These are phyloP conservation scores for Speoplatyrhinus poulsoni DNA, from an alignment of 2,113 vertebrate species.

Conservation along the genomic window DNA sequence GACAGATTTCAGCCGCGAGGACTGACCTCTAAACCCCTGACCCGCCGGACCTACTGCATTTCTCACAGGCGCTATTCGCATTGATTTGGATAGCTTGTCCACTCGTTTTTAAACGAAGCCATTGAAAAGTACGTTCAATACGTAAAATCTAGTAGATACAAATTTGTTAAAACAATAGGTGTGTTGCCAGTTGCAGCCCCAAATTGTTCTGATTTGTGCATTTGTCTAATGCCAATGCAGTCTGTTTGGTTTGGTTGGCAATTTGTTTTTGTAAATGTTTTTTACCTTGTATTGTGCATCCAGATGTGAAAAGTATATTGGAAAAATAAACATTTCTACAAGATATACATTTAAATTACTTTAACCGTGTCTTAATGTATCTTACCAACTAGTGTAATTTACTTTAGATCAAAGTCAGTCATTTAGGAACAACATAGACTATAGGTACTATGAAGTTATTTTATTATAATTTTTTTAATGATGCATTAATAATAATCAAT, in stretches of 20 bases:
- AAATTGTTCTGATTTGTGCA: slow-evolving; percentile 46
- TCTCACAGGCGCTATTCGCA: slow-evolving; percentile 79
- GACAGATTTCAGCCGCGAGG: slow-evolving; percentile 94
- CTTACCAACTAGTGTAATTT: no score
- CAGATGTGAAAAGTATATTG: slow-evolving; percentile 72
- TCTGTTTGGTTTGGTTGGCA: slow-evolving; percentile 33
- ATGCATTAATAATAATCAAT: no score
- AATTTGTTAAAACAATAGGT: slow-evolving; percentile 38
- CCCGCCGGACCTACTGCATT: slow-evolving; percentile 89
- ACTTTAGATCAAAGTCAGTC: no score
- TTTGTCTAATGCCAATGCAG: slow-evolving; percentile 62
- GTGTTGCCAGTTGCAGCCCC: slow-evolving; percentile 39
- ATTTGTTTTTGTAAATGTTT: slow-evolving; percentile 74
- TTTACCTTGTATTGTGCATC: slow-evolving; percentile 70
- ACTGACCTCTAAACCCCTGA: slow-evolving; percentile 99
- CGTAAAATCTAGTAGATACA: slow-evolving; percentile 41
- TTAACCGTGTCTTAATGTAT: slow-evolving; percentile 1
- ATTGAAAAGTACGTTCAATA: slow-evolving; percentile 43
- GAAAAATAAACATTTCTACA: slow-evolving; percentile 75
- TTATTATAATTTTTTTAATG: no score
- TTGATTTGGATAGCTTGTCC: slow-evolving; percentile 70
- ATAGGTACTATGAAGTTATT: no score
- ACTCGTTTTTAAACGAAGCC: slow-evolving; percentile 38
- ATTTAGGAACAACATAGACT: no score
- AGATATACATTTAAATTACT: slow-evolving; percentile 59